Percentiles rank a stretch among this genome's conserved stretches.
These are phyloP conservation scores for Megastigmus dorsalis DNA, from an alignment of 2,888 invertebrate species.

Conservation along the genomic window DNA sequence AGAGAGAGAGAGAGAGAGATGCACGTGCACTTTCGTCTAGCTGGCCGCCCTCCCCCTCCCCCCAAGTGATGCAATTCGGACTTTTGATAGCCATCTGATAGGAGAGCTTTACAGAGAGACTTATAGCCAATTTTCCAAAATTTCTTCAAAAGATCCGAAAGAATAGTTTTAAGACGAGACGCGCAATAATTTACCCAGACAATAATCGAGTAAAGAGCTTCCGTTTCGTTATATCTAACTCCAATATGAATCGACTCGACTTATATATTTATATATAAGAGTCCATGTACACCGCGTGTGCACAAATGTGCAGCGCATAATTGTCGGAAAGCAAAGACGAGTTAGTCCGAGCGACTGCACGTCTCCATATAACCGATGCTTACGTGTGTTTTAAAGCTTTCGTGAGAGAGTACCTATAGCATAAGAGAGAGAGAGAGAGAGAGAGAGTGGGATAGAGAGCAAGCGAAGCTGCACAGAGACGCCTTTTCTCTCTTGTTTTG, in stretches of 20 bases:
- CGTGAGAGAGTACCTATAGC: too few species aligned
- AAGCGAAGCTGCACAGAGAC: conserved; percentile 36
- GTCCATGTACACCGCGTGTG: neutral
- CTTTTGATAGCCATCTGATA: conserved; percentile 2
- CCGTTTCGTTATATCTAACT: too few species aligned
- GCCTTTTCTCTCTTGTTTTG: conserved; percentile 50
- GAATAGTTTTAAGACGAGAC: too few species aligned
- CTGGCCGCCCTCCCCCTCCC: neutral
- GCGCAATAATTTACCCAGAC: too few species aligned
- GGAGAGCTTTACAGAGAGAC: too few species aligned
- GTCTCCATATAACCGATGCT: neutral
- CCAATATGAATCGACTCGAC: too few species aligned
- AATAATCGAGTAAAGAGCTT: too few species aligned
- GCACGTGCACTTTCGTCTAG: conserved; percentile 34
- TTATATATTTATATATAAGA: too few species aligned
- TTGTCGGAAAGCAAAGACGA: neutral
- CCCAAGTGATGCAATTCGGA: neutral
- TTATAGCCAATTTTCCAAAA: too few species aligned
- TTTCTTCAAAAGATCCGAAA: too few species aligned
- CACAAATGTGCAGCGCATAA: neutral
- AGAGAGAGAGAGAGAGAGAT: conserved; percentile 12
- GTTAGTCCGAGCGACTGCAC: conserved; percentile 5
- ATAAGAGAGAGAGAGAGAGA: conserved; percentile 56
- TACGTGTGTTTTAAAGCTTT: conserved; percentile 61
- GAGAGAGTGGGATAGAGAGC: neutral